phyloP scores from a whole-genome alignment of 2,888 invertebrate genomes.

The Caenorhabditis japonica region DNA sequence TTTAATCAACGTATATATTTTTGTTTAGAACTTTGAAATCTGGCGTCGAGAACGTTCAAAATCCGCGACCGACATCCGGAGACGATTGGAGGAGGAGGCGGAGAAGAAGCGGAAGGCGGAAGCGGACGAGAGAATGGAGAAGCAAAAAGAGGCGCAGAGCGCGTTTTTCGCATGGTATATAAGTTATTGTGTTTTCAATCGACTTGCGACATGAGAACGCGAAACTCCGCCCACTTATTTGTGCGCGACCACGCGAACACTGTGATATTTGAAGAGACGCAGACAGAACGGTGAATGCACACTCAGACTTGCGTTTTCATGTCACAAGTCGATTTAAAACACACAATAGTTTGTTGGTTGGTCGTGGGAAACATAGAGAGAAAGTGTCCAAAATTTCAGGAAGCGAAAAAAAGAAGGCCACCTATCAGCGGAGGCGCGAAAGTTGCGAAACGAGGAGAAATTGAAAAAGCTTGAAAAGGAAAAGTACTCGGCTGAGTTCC shows the following conservation, averaged over 20 bases:
- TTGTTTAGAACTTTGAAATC: conserved; percentile 43
- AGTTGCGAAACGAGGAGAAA: conserved; percentile 6
- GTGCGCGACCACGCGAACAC: no score
- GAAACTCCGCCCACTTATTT: no score
- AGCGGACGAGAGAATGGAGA: conserved; percentile 16
- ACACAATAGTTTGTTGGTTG: no score
- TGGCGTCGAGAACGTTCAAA: conserved; percentile 52
- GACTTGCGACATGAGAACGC: no score
- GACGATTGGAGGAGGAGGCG: conserved; percentile 19
- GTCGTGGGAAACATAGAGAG: no score
- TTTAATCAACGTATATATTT: conserved; percentile 4
- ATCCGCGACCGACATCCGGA: conserved; percentile 29
- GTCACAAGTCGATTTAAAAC: no score
- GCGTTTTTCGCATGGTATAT: conserved; percentile 54
- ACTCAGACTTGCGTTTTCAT: no score
- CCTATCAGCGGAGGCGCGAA: conserved; percentile 4
- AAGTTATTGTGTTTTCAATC: not conserved
- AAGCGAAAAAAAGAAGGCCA: conserved; percentile 25
- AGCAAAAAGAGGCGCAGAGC: conserved; percentile 43
- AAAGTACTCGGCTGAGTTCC: conserved; percentile 16
- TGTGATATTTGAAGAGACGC: no score
- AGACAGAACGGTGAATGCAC: no score
- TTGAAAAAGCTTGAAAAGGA: conserved; percentile 19
- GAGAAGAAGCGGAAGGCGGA: conserved; percentile 25
- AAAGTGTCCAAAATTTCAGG: conserved; percentile 9